A percentile compares a stretch with the other conserved stretches of the same genome.
These are phyloP conservation scores for Lasioglossum morio DNA, from an alignment of 2,888 invertebrate genomes.

Conservation along the genomic window DNA sequence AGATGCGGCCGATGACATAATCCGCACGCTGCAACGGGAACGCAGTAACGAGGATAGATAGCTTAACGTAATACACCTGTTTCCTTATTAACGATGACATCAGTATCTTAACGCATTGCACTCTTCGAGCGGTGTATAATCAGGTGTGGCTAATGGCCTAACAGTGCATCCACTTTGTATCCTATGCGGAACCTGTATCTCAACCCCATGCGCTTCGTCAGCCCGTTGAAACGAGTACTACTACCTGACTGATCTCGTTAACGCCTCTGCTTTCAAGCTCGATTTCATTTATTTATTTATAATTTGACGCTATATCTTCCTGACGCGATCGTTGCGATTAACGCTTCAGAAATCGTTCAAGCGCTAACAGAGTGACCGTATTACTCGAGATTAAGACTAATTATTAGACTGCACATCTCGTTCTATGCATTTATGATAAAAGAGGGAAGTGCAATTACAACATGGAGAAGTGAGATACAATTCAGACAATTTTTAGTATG, in stretches of 20 bases:
- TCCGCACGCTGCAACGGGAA: background rate
- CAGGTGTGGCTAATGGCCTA: constrained; percentile 17
- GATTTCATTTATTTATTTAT: background rate
- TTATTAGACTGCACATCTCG: background rate
- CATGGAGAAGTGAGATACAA: no score
- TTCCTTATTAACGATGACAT: background rate
- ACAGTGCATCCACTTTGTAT: constrained; percentile 12
- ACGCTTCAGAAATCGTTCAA: background rate
- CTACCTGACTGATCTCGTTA: background rate
- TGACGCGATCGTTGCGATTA: background rate
- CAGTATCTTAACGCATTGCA: constrained; percentile 3
- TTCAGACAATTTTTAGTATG: no score
- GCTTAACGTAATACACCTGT: constrained; percentile 4
- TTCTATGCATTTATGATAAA: no score
- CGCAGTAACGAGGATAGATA: constrained; percentile 12
- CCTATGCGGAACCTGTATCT: background rate
- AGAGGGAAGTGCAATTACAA: no score
- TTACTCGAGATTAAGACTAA: background rate
- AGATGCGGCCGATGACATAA: background rate
- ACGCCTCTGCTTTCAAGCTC: background rate
- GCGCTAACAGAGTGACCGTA: background rate
- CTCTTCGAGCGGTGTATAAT: constrained; percentile 20
- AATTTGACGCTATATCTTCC: background rate
- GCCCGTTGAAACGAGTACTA: background rate
- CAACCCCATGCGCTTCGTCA: no score